Evolutionary conservation across 2,113 vertebrate genomes (phyloP), one percentile per base, ranked within the genome.

Genomic region (Cavia porcellus): DNA sequence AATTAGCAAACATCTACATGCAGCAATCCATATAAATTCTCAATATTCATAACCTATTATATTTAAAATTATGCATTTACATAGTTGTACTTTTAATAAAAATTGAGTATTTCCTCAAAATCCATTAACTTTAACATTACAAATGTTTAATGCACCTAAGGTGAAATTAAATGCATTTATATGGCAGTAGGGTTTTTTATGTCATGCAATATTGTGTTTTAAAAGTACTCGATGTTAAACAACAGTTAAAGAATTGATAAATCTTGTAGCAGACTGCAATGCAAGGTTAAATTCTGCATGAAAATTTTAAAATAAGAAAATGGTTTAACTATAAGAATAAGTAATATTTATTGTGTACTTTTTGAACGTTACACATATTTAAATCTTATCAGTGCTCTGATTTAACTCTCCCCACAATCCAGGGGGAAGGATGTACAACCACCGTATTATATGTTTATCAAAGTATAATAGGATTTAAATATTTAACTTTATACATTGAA

Each of bases 131-230:
- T 89, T 81, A 96, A 90, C 32, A 92, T 79, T 79, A 89, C n/a
- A 96, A 87, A 90, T 74, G 70, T 92, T 88, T 96, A 97, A 96
- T 90, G 38, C 57, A 93, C 52, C 72, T 50, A 87, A 25, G 82
- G 59, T 95, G 83, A 93, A 97, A 96, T 97, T 93, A 97, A 95
- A 92, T 88, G 59, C 75, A 95, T 90, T 97, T 97, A 86, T 82
- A 92, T 74, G 38, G 64, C 64, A 96, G 30, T 86, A 72, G 75
- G 57, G 61, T 52, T 90, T 95, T 97, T 93, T 94, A 92, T 90
- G 38, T 24, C 84, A 88, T 88, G 50, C 13, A 42, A 15, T 68
- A 96, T 77, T 70, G 12, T 90, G 55, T 30, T 87, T 90, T 94
- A 85, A 89, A 92, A 80, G 55, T 82, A 5, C 68, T 84, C 82